phyloP scores from a whole-genome alignment of 2,888 invertebrate species.

The Priocnemis perturbator region DNA sequence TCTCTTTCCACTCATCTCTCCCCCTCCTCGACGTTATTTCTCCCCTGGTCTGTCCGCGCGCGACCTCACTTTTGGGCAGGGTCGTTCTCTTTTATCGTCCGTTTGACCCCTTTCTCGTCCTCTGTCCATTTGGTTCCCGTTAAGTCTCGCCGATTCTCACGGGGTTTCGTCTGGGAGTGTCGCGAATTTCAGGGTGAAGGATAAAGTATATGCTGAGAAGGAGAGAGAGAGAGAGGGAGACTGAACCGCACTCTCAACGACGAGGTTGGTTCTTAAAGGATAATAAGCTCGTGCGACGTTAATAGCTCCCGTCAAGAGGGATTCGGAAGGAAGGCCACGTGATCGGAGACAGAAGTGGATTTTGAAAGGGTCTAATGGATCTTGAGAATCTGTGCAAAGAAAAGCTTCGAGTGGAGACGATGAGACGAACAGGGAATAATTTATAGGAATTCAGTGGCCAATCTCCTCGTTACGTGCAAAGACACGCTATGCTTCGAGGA shows the following conservation, averaged over 20 bases:
- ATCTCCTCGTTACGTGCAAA: no score
- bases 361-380: constrained; percentile 29
- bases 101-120: constrained; percentile 21
- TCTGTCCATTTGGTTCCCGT: constrained; percentile 27
- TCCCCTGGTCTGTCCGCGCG: not conserved
- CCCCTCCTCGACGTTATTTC: not conserved
- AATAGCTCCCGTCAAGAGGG: constrained; percentile 34
- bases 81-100: constrained; percentile 2
- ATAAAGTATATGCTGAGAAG: not conserved
- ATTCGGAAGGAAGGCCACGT: constrained; percentile 17
- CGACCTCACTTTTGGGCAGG: not conserved
- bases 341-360: constrained; percentile 37
- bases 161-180: constrained; percentile 21
- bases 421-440: no score
- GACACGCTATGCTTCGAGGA: no score
- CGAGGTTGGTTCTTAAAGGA: constrained; percentile 48
- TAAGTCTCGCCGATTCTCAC: constrained; percentile 10
- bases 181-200: not conserved
- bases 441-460: no score
- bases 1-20: not conserved
- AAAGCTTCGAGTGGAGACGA: constrained; percentile 3
- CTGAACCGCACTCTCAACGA: constrained; percentile 35
- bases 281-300: constrained; percentile 57
- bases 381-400: constrained; percentile 27
- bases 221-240: constrained; percentile 16